Evolutionary conservation across 2,797 vertebrate species (phyloP), one percentile per base, ranked within the genome.

Genomic region (Meda fulgida): DNA sequence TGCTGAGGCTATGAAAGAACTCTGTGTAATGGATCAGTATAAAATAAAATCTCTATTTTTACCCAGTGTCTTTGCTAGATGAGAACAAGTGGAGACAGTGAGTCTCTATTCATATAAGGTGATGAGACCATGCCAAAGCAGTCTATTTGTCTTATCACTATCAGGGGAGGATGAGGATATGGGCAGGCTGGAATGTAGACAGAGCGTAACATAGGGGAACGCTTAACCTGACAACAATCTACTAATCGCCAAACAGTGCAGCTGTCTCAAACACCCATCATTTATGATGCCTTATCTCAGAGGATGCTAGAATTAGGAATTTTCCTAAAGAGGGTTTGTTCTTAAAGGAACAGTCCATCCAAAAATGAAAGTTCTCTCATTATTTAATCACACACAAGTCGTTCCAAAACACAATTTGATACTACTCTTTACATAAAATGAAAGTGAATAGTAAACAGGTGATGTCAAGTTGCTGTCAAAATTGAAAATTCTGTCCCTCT

Each of bases 101-200:
- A 36, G 88, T 86, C 90, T 88, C 83, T 87, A 85, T 93, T 91
- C 80, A 88, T 80, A 81, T 87, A 90, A 92, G 86, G 90, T 90
- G 89, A 91, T 87, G 89, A 90, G 82, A 92, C 89, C 89, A 79
- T 91, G 88, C 88, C 90, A 92, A 93, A 91, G 88, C 85, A 72
- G 86, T 90, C 88, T 36, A 34, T 66, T 79, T 70, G 70, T 78
- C 76, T 90, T 89, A 91, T 93, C 88, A 88, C 51, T 84, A 71
- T 69, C 71, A 72, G 48, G 46, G 65, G 69, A 80, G 80, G 67
- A 84, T 58, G 31, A 76, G 81, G 89, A 90, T 69, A 88, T 88
- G 88, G 85, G 89, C 85, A 72, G 13, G 51, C 26, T 67, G 72
- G 83, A 81, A 88, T 80, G 81, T 51, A 83, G 65, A 85, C 63